Base-by-base conservation (phyloP, 2,888 invertebrate genomes). In the Ophion ellenae region DNA sequence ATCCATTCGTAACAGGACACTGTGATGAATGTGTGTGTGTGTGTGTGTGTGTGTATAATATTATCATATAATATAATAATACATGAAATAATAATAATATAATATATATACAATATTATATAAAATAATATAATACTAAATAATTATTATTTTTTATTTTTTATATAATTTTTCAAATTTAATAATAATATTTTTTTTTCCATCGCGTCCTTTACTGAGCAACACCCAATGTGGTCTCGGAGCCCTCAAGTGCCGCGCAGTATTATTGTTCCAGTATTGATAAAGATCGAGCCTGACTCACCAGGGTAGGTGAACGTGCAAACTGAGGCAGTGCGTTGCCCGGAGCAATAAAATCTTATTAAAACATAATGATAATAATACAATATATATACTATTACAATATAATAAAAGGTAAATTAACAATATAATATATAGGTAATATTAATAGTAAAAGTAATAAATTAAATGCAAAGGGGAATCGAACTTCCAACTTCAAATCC, bases 401-500 rank as follows among this genome's bases (percentile, higher is more conserved):
- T 14, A 14, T 14, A 53, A 53, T 17, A 2, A 17, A 53, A 53
- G 4, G 4, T 53, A 17, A 53, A 17, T 17, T 53, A 40, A 40
- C 9, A 6, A 47, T 14, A 53, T 53, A 53, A 17, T 17, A 5
- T 2, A 53, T 53, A 53, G 17, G 11, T 53, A 47, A 47, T 47
- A 47, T 11, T 47, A 17, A 53, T 53, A 53, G 17, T 53, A 53
- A 14, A 17, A 53, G 17, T 53, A 53, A 53, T 53, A 53, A 53
- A 53, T 53, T 3, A n/a, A 59, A 73, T 20, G n/a, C 66, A 24
- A 36, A 47, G 20, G 4, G 28, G 17, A 84, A 64, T 57, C 81
- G 24, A 24, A 24, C 78, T 77, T 70, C 74, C 79, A 81, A 78
- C 32, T 32, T 32, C 32, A 32, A 32, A 32, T 32, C 32, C 4